phyloP scores from a whole-genome alignment of 2,113 vertebrate genomes.

The Alces alces region DNA sequence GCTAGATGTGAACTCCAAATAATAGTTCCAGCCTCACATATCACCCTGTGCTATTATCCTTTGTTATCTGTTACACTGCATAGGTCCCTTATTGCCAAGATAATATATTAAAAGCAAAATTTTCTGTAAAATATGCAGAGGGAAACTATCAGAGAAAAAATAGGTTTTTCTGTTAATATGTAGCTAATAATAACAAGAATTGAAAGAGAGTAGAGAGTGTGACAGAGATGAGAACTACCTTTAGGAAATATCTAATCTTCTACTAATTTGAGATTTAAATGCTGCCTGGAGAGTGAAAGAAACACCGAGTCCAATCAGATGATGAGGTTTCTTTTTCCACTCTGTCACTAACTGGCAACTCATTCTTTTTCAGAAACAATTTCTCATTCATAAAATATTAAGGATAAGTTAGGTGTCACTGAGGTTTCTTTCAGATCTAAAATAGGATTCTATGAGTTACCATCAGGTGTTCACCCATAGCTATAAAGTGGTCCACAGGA shows the following conservation, averaged over 20 bases:
- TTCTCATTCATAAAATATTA: conserved; percentile 24
- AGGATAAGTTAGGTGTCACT: not conserved
- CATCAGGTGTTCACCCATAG: not conserved
- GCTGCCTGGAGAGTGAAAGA: not conserved
- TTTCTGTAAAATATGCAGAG: conserved; percentile 21
- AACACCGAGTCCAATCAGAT: not conserved
- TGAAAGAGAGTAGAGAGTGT: not conserved
- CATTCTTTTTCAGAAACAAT: not conserved
- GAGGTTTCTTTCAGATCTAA: conserved; percentile 16
- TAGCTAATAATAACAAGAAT: not conserved
- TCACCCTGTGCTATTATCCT: not conserved
- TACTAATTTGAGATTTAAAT: not conserved
- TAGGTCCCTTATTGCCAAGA: not conserved
- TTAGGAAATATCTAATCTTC: not conserved
- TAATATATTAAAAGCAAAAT: not conserved
- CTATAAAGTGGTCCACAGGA: not conserved
- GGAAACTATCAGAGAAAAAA: conserved; percentile 3
- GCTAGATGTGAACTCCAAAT: not conserved
- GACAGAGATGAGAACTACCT: not conserved
- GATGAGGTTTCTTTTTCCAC: not conserved
- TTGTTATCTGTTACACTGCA: conserved; percentile 14
- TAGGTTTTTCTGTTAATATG: not conserved
- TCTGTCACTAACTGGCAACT: not conserved
- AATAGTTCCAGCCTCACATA: not conserved
- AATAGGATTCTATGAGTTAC: not conserved